Base-by-base conservation (phyloP, 2,888 invertebrate genomes). In the Pandemis cinnamomeana region DNA sequence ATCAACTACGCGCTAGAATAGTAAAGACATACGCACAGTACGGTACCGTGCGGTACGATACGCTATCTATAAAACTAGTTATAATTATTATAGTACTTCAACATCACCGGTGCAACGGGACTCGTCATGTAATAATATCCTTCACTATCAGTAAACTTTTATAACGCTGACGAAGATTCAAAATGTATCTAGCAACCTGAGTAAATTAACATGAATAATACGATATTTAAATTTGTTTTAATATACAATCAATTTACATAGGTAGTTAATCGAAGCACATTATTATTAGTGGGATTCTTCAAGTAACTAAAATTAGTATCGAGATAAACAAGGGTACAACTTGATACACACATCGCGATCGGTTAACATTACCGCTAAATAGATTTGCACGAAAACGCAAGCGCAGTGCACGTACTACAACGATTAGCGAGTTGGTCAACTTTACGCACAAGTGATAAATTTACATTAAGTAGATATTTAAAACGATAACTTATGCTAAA, bases 191-290 rank as follows among this genome's bases (percentile, higher is more conserved):
- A 92, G 90, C 91, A 91, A 91, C 90, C 89, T 88, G 89, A 90
- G 86, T 91, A 91, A 92, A 92, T 86, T 86, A 92, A 91, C 88
- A 87, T 86, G 87, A 87, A 86, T 87, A 88, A 88, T 89, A 89
- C 85, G 84, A 87, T 58, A 58, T 87, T 89, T 89, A 83, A 83
- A 86, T 84, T 87, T 87, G 85, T 87, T 89, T 90, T 83, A 92
- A 91, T 91, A 91, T 92, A 92, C 92, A 91, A 89, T 88, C 82
- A 84, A 87, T 90, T 89, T 91, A 91, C 89, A 91, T 86, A 86
- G 55, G 58, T 64, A 64, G 82, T 89, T 83, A 86, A 88, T 89
- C 81, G 86, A 91, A 92, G 92, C 91, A 88, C 87, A 86, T 70
- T 69, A 86, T 88, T 82, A 86, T 80, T 86, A 71, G 85, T 76